phyloP scores from a whole-genome alignment of 2,797 vertebrate genomes.

The Anniella stebbinsi region DNA sequence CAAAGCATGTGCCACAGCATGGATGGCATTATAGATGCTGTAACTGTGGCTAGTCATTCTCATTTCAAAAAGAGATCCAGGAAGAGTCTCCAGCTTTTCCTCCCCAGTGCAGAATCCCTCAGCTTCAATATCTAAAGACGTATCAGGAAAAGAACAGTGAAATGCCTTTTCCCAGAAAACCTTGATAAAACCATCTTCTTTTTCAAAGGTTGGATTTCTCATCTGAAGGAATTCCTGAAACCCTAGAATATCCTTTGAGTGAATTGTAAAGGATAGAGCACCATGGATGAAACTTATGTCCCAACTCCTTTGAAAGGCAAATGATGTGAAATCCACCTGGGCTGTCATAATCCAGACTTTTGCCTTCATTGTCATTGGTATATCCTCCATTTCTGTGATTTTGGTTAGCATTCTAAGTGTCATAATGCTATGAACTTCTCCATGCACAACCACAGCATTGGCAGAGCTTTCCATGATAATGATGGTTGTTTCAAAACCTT shows the following conservation, averaged over 20 bases:
- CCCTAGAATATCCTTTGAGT: neutral
- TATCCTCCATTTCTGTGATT: neutral
- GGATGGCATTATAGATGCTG: neutral
- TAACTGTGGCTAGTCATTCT: slow-evolving; percentile 15
- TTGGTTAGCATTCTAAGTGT: neutral
- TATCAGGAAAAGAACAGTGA: neutral
- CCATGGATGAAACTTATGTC: neutral
- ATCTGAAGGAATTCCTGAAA: neutral
- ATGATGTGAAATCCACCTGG: slow-evolving; percentile 12
- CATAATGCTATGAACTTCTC: neutral
- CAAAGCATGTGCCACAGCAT: neutral
- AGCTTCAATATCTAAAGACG: neutral
- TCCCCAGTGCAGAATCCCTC: neutral
- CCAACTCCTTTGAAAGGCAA: neutral
- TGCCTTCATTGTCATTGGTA: no score
- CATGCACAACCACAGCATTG: neutral
- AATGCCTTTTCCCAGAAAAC: neutral
- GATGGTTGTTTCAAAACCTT: neutral
- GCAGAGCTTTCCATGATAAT: neutral
- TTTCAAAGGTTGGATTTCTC: neutral
- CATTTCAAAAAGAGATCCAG: slow-evolving; percentile 9
- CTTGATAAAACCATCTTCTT: neutral
- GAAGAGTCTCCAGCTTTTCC: neutral
- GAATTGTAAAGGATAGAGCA: neutral
- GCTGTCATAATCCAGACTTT: slow-evolving; percentile 13